These are phyloP conservation scores for Actinopyga echinites DNA, from an alignment of 53 echinoderm and acorn worm species.

Conservation along the genomic window DNA sequence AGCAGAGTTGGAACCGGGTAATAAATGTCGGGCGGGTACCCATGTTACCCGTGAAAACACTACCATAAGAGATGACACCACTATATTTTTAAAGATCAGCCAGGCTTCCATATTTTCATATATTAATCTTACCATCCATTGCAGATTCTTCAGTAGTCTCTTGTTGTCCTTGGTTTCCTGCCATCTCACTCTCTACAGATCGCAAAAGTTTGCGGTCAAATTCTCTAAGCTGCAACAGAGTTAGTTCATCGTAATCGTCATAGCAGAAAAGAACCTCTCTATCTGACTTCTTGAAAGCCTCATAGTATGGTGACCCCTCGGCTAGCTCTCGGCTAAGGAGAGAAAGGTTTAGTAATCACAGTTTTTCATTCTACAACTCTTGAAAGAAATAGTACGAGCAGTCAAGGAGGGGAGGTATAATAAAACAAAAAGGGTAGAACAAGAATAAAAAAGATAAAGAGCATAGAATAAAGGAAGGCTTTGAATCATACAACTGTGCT, in stretches of 20 bases:
- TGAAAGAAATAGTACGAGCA: too few species aligned
- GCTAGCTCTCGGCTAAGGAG: constrained; percentile 82
- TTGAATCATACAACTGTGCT: background rate
- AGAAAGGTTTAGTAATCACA: background rate
- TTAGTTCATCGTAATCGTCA: constrained; percentile 95
- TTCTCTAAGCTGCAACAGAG: constrained; percentile 90
- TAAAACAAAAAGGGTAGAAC: too few species aligned
- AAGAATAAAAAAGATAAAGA: background rate
- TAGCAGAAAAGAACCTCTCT: constrained; percentile 93
- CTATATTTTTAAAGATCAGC: too few species aligned
- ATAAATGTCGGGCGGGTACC: too few species aligned
- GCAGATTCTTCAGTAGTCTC: constrained; percentile 35
- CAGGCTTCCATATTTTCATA: too few species aligned
- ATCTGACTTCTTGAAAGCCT: constrained; percentile 74
- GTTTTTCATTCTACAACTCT: background rate
- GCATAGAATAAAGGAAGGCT: background rate
- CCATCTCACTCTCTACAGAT: constrained; percentile 94
- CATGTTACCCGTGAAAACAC: too few species aligned
- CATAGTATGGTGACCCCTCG: constrained; percentile 91
- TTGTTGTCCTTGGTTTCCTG: constrained; percentile 45
- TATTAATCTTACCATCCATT: constrained; percentile 21
- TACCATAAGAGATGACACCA: too few species aligned
- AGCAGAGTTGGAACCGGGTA: too few species aligned
- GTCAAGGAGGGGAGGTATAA: too few species aligned
- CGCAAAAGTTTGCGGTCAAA: constrained; percentile 84